Evolutionary conservation across 2,888 invertebrate genomes (phyloP).

Genomic region (Lithophane leautieri): DNA sequence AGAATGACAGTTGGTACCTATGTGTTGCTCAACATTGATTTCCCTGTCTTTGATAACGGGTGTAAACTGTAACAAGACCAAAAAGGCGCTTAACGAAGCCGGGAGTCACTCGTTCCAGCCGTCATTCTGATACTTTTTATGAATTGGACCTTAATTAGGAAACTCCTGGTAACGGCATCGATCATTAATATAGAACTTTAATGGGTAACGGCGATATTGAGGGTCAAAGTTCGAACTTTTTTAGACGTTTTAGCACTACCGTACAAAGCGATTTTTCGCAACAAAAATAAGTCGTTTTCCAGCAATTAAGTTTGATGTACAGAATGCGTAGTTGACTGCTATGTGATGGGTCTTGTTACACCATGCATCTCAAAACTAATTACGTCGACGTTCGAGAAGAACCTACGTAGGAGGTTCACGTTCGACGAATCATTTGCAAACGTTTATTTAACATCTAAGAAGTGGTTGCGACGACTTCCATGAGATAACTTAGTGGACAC

Average conservation of each 20-base stretch:
- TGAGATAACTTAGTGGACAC: slow-evolving; percentile 26
- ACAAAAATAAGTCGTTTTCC: background rate
- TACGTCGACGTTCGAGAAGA: too few species aligned
- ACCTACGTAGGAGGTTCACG: background rate
- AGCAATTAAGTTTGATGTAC: background rate
- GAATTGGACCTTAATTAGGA: background rate
- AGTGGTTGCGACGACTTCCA: slow-evolving; percentile 8
- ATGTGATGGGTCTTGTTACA: background rate
- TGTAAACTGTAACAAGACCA: too few species aligned
- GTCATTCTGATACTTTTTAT: background rate
- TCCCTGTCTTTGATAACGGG: background rate
- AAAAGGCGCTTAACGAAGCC: background rate
- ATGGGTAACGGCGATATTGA: background rate
- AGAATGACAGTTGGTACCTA: background rate
- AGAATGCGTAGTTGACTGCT: background rate
- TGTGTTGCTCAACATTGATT: background rate
- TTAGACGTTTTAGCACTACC: background rate
- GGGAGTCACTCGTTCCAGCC: background rate
- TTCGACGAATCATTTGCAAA: slow-evolving; percentile 31
- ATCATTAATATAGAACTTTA: too few species aligned
- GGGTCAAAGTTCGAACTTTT: background rate
- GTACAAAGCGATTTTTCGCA: background rate
- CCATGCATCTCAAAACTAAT: background rate
- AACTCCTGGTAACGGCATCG: background rate
- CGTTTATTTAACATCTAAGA: slow-evolving; percentile 32